These are phyloP conservation scores for Macaca fascicularis DNA, from an alignment of 2,113 vertebrate genomes.

Conservation along the genomic window T2T-MFA8v1.1 NC_088376.1:56447001-56447500, in stretches of 20 bases:
- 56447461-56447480: too few species aligned
- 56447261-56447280: too few species aligned
- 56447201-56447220: not conserved
- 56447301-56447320: too few species aligned
- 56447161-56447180: not conserved
- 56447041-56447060: not conserved
- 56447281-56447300: too few species aligned
- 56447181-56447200: not conserved
- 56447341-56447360: too few species aligned
- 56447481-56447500: too few species aligned
- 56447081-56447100: not conserved
- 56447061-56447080: not conserved
- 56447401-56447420: too few species aligned
- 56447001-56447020: not conserved
- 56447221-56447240: not conserved
- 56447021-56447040: not conserved
- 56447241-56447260: not conserved
- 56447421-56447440: too few species aligned
- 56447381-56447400: too few species aligned
- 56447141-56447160: not conserved
- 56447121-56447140: not conserved
- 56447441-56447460: too few species aligned
- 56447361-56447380: too few species aligned
- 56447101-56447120: not conserved
- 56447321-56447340: too few species aligned